A percentile compares a stretch with the other conserved stretches of the same genome.
phyloP scores from a whole-genome alignment of 2,113 vertebrate genomes.

The Hymenochirus boettgeri region DNA sequence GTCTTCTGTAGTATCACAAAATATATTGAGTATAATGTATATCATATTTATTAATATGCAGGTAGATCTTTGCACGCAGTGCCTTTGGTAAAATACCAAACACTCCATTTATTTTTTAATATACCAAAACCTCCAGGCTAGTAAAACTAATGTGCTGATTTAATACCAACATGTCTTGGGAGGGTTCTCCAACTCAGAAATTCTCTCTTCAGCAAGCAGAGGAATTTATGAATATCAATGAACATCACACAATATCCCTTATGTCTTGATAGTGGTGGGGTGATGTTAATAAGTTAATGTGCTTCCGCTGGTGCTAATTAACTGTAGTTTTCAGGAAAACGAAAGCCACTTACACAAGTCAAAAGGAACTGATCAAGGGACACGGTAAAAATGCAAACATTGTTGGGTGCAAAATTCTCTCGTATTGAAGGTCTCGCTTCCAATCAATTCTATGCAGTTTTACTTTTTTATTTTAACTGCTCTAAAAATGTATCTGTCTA shows the following conservation, averaged over 20 bases:
- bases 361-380: constrained; percentile 24
- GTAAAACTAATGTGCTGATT: constrained; percentile 53
- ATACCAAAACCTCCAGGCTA: constrained; percentile 53
- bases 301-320: constrained; percentile 50
- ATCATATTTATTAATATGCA: constrained; percentile 36
- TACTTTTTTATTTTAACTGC: too few relatives aligned
- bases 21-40: neutral
- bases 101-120: constrained; percentile 48
- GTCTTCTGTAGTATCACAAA: neutral
- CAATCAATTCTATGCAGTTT: too few relatives aligned
- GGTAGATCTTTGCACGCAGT: constrained; percentile 48
- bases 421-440: too few relatives aligned
- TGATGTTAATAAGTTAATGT: constrained; percentile 53
- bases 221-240: constrained; percentile 58
- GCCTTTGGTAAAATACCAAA: constrained; percentile 53
- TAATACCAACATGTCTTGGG: constrained; percentile 55
- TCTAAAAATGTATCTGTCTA: too few relatives aligned
- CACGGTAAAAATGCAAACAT: constrained; percentile 33
- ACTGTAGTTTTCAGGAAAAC: constrained; percentile 47
- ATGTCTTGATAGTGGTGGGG: constrained; percentile 43
- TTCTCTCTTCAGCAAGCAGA: constrained; percentile 53
- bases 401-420: neutral
- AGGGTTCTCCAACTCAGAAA: constrained; percentile 38
- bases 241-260: constrained; percentile 28
- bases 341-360: constrained; percentile 34